Percentiles rank a stretch among this genome's conserved stretches.
Evolutionary conservation across 2,113 vertebrate genomes (phyloP).

Genomic region (Nothocercus nigrocapillus): DNA sequence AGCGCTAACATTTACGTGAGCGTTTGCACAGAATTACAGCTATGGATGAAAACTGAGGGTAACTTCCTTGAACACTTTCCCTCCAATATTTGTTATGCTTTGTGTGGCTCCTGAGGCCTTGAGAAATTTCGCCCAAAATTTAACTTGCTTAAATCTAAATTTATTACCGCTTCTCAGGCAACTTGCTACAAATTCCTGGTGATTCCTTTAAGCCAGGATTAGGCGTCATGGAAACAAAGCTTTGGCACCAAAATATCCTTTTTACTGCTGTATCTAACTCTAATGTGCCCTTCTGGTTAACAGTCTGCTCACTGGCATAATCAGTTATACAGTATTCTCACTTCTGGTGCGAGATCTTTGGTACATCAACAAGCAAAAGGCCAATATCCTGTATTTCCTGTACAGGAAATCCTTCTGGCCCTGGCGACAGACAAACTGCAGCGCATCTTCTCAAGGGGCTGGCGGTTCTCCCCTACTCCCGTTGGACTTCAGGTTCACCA

Average conservation of each 20-base stretch:
- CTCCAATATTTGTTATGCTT: neutral
- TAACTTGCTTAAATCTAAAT: neutral
- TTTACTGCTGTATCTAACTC: neutral
- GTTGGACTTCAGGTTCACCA: neutral
- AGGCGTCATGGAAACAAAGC: neutral
- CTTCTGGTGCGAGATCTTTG: neutral
- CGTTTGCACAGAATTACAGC: neutral
- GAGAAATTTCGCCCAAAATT: neutral
- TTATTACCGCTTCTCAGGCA: neutral
- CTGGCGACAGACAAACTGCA: neutral
- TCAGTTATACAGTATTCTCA: neutral
- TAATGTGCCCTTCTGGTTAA: neutral
- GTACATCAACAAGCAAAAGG: neutral
- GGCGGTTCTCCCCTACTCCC: neutral
- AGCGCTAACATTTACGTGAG: neutral
- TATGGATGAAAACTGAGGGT: neutral
- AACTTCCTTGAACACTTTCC: neutral
- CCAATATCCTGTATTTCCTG: neutral
- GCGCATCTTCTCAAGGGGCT: neutral
- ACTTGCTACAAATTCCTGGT: neutral
- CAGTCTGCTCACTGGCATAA: neutral
- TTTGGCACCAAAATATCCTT: neutral
- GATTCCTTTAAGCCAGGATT: neutral
- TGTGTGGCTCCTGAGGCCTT: neutral
- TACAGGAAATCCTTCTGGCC: neutral